Evolutionary conservation across 2,113 vertebrate species (phyloP).

Genomic region (Sprattus sprattus): DNA sequence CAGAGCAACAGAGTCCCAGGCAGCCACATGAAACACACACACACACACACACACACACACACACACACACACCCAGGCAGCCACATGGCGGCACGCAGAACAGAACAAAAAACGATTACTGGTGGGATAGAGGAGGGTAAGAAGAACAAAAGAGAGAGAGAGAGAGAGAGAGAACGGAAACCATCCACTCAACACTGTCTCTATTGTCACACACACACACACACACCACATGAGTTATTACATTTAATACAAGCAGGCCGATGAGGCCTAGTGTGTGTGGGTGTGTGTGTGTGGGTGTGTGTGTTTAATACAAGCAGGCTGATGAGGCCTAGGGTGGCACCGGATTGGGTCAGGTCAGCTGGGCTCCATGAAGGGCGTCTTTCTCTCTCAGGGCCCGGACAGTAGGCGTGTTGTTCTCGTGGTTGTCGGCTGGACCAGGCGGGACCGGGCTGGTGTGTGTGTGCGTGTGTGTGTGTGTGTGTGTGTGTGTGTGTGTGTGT

Average conservation of each 20-base stretch:
- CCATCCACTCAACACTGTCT: conserved; percentile 6
- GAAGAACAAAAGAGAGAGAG: neutral
- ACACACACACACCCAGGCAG: too few species aligned
- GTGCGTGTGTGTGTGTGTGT: too few species aligned
- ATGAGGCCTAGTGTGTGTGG: too few species aligned
- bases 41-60: too few species aligned
- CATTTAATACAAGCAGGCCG: too few species aligned
- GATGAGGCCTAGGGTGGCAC: neutral
- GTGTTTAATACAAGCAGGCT: too few species aligned
- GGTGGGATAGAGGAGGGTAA: too few species aligned
- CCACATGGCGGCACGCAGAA: neutral
- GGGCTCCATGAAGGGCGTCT: neutral
- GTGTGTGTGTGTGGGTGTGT: too few species aligned
- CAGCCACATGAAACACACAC: neutral
- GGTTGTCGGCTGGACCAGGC: neutral
- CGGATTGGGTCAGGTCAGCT: neutral
- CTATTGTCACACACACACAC: too few species aligned
- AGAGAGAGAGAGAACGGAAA: neutral
- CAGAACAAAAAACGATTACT: neutral
- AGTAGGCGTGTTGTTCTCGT: neutral
- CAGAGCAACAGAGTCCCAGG: neutral
- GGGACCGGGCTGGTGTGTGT: neutral
- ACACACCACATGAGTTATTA: too few species aligned
- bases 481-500: too few species aligned
- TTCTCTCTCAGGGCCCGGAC: neutral